Conservation (phyloP, 2,797 vertebrate species). For the Lagothrix lagotricha region DNA sequence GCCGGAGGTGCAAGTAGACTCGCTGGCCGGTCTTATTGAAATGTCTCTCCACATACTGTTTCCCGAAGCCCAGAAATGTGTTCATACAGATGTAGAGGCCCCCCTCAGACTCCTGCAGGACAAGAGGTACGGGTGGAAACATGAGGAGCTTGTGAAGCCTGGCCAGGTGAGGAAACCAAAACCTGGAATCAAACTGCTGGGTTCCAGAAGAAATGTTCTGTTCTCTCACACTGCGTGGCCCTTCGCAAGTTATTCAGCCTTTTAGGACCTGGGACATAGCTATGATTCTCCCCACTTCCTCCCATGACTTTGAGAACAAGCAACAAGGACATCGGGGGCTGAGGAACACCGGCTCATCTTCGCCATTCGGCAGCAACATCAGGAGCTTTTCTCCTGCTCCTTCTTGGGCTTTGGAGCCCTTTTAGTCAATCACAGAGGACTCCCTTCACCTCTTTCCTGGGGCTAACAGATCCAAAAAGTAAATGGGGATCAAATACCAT, state of each 20-base stretch:
- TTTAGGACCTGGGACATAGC: background rate
- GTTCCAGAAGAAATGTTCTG: background rate
- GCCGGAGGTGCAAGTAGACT: conserved; percentile 95
- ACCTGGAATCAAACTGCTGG: background rate
- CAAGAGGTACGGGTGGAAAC: background rate
- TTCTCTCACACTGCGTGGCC: background rate
- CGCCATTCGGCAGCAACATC: background rate
- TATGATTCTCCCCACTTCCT: background rate
- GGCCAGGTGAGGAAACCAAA: background rate
- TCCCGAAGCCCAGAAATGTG: conserved; percentile 97
- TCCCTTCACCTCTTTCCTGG: background rate
- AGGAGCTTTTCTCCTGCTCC: background rate
- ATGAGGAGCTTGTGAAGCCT: background rate
- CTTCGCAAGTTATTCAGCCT: background rate
- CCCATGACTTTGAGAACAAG: background rate
- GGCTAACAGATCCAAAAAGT: background rate
- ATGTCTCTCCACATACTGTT: conserved; percentile 95
- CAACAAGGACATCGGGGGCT: background rate
- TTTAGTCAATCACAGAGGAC: background rate
- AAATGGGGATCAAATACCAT: background rate
- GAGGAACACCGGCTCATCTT: background rate
- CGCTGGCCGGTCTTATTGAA: conserved; percentile 93
- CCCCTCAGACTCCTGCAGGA: conserved; percentile 93
- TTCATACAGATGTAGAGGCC: conserved; percentile 99
- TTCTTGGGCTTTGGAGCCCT: background rate